Base-by-base conservation (phyloP, 92 coral and sea anemone genomes). In the Galaxea fascicularis region DNA sequence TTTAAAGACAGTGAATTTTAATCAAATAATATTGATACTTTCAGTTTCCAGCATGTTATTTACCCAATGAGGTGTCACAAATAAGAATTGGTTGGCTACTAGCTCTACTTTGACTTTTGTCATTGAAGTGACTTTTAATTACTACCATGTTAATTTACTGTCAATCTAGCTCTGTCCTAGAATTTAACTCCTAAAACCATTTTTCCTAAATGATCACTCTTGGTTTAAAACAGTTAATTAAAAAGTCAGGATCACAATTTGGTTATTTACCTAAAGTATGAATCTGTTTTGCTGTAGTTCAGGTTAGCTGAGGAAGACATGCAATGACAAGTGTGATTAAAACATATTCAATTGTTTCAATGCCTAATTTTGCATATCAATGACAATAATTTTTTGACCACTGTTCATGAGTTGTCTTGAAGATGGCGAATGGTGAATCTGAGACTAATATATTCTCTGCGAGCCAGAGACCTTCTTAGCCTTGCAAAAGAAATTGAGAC, bases 111-210 rank as follows among this genome's bases (percentile, higher is more conserved):
- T 45, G 9, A 26, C 15, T 10, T 24, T 22, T 21, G 39, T 53
- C 9, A 65, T 18, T 18, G 49, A 66, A 65, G 66, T 79, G 49
- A 51, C 14, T 18, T 79, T 66, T 66, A 79, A 21, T 79, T 63
- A 35, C 22, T n/a, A 14, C 28, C 18, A 58, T 39, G 69, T 54
- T 53, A 57, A 77, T 77, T 41, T 60, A 62, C 11, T 44, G 58
- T 64, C 60, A 77, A 53, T 3, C 62, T 8, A 51, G 27, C 25
- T 73, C 26, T 20, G 17, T 73, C 16, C 30, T 73, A 63, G 60
- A 12, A 20, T 57, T 58, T 41, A 60, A 41, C 24, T 45, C 25
- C 46, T 20, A 56, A n/a, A 16, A 54, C 30, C 41, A 22, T 39
- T 39, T 69, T 69, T 35, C 13, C 11, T 35, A 71, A 71, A 2